These are phyloP conservation scores for Tapirus indicus DNA, from an alignment of 2,797 vertebrate species.

Conservation along the genomic window DNA sequence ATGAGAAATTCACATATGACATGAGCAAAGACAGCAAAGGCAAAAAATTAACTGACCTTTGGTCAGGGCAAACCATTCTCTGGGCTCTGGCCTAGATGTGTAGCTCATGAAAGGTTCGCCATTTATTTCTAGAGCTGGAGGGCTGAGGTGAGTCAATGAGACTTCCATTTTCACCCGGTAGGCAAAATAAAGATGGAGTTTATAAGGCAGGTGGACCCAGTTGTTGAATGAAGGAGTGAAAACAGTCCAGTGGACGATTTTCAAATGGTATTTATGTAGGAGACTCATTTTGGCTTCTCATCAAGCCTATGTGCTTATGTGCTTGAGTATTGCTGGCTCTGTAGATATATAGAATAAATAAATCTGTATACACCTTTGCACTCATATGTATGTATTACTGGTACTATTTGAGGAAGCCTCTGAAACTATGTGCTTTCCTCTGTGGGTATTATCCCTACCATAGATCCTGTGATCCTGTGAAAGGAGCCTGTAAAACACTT, in stretches of 20 bases:
- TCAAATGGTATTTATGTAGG: background rate
- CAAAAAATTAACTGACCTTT: background rate
- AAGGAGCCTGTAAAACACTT: background rate
- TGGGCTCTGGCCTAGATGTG: background rate
- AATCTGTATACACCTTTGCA: background rate
- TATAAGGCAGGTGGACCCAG: background rate
- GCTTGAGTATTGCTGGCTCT: background rate
- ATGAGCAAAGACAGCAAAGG: background rate
- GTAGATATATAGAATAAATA: background rate
- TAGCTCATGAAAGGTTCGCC: background rate
- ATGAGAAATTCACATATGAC: background rate
- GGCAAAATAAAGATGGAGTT: slow-evolving; percentile 21
- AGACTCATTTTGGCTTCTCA: slow-evolving; percentile 31
- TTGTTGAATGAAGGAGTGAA: background rate
- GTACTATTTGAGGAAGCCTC: background rate
- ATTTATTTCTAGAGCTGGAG: slow-evolving; percentile 8
- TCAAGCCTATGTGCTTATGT: background rate
- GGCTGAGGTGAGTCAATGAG: background rate
- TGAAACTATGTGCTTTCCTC: background rate
- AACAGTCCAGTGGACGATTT: background rate
- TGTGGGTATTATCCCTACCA: background rate
- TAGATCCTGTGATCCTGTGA: background rate
- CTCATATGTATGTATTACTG: background rate
- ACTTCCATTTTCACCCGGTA: slow-evolving; percentile 18
- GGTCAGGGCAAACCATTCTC: background rate